Evolutionary conservation across 2,888 invertebrate genomes (phyloP), one percentile per base, ranked within the genome.

Genomic region (Notodonta dromedarius): DNA sequence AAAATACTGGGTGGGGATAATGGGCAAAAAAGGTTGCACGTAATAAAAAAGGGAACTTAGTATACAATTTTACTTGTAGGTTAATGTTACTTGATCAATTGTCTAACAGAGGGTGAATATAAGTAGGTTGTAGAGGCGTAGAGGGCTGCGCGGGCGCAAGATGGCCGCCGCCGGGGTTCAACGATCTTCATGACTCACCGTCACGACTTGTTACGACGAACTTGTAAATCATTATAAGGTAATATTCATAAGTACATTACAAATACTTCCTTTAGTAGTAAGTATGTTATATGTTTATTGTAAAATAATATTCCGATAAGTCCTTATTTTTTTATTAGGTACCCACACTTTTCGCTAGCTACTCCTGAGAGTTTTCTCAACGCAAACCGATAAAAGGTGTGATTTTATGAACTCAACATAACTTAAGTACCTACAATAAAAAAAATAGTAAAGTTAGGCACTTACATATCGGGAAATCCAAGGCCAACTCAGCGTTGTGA

Each of bases 121-220:
- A 57, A 66, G 73, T 68, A 76, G 77, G 76, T 66, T 72, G 52
- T 24, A 24, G 76, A 78, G 77, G 79, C 71, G 52, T n/a, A 13
- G 77, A 78, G 78, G 80, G 79, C 71, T 78, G 76, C 71, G 78
- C 80, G 74, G 74, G 78, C 83, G 80, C 83, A 87, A 86, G 80
- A 86, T 87, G 86, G 85, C 83, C 70, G 81, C 65, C 76, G 74
- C 67, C 71, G 70, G 73, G 79, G 91, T 86, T 91, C 89, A 90
- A 87, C 76, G 90, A 78, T 80, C 90, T 82, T 75, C 77, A 81
- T 91, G 90, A 91, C 81, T 91, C 90, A 90, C 80, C 72, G 71
- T 67, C 65, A 78, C 70, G 83, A 67, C 81, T 85, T 66, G 78
- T 84, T 90, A 80, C 83, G 82, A 72, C 83, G 88, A 89, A 87